Evolutionary conservation across 2,113 vertebrate species (phyloP), one percentile per base, ranked within the genome.

Genomic region (Platichthys flesus): DNA sequence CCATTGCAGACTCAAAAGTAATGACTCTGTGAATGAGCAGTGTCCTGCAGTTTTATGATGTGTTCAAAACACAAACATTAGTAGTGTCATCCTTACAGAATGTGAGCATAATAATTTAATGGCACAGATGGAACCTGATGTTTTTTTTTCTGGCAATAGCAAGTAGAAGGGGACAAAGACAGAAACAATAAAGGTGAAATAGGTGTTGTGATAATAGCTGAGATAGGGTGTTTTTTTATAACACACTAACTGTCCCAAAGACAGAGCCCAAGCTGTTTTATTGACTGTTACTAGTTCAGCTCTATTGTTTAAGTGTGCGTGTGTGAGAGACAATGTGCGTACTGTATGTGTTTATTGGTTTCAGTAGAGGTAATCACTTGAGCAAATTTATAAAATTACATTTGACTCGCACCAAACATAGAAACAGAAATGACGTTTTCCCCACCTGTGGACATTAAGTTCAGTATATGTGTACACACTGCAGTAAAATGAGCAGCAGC

Each of bases 151-250:
- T 56, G 26, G 47, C 49, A 55, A 1, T 42, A 23, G 55, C 55
- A 51, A 21, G 55, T 56, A 9, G 28, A n/a, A 3, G 14, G 59
- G 21, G n/a, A 67, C n/a, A 31, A 18, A 55, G 59, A 21, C 12
- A 64, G 58, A 63, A 18, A 71, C 40, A 61, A 21, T 69, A 23
- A 57, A 18, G 61, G 37, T 24, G 69, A 66, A 47, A 62, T 23
- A 42, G 40, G 24, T 58, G 23, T 35, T 5, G 23, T 67, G 45
- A 71, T 31, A 71, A 74, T 16, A 73, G 55, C 45, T 54, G 67
- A 47, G 52, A 51, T 72, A 63, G 40, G 74, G 47, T 56, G 28
- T 77, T 72, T 60, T 49, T 42, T 76, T 24, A 24, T 2, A 54
- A 40, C 49, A 62, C 56, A 56, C 54, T 66, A 66, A 62, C 40